These are phyloP conservation scores for Cairina moschata DNA, from an alignment of 2,113 vertebrate species.

Conservation along the genomic window DNA sequence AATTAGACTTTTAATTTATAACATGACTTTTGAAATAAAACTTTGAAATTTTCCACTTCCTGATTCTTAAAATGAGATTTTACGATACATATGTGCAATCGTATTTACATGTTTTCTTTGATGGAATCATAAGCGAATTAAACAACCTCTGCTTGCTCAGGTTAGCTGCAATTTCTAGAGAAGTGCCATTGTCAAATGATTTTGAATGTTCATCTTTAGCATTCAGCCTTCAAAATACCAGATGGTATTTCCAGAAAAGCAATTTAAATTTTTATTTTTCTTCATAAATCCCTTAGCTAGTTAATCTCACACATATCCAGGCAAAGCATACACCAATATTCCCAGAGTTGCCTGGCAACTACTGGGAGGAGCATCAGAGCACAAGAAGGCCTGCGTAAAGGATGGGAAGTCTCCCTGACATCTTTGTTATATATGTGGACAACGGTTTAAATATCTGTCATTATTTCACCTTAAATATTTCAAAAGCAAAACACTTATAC, in stretches of 20 bases:
- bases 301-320: conserved; percentile 70
- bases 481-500: neutral
- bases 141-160: neutral
- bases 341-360: conserved; percentile 83
- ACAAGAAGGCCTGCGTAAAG: conserved; percentile 70
- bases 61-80: neutral
- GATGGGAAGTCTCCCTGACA: conserved; percentile 63
- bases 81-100: neutral
- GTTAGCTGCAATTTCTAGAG: conserved; percentile 18
- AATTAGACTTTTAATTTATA: neutral
- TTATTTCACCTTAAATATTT: neutral
- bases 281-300: conserved; percentile 77
- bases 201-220: conserved; percentile 34
- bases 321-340: conserved; percentile 68
- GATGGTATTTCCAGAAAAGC: conserved; percentile 66
- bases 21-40: neutral
- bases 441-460: conserved; percentile 1
- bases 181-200: conserved; percentile 3
- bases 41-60: neutral
- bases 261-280: conserved; percentile 73
- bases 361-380: conserved; percentile 72
- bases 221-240: conserved; percentile 54
- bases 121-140: neutral
- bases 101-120: neutral
- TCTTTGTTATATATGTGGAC: neutral